A percentile compares a stretch with the other conserved stretches of the same genome.
These are phyloP conservation scores for Tricholaema leucomelas DNA, from an alignment of 2,113 vertebrate species.

Conservation along the genomic window DNA sequence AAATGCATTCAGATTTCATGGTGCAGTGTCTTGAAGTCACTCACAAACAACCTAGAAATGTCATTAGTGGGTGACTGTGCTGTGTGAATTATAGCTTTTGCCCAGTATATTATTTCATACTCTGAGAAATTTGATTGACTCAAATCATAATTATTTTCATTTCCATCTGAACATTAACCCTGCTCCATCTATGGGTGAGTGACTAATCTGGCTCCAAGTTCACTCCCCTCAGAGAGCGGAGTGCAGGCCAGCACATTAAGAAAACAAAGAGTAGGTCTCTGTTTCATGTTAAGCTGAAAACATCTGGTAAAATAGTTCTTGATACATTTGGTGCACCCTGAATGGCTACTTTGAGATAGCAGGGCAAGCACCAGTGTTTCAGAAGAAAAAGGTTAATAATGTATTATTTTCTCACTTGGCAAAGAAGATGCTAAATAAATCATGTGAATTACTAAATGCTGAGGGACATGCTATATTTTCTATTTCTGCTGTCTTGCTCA, in stretches of 20 bases:
- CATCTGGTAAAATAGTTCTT: conserved; percentile 7
- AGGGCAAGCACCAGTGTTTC: neutral
- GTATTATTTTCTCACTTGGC: conserved; percentile 30
- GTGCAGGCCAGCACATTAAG: neutral
- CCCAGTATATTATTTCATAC: conserved; percentile 42
- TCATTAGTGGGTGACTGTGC: conserved; percentile 32
- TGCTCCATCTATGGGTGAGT: neutral
- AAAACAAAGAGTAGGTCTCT: conserved; percentile 55
- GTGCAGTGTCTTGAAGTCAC: conserved; percentile 45
- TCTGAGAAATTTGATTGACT: conserved; percentile 57
- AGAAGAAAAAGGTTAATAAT: neutral
- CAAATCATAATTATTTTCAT: conserved; percentile 25
- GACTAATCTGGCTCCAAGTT: conserved; percentile 16
- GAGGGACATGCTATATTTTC: conserved; percentile 10
- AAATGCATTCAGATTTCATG: conserved; percentile 31
- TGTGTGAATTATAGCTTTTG: conserved; percentile 6
- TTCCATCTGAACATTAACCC: conserved; percentile 46
- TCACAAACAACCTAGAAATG: conserved; percentile 55
- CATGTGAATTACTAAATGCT: conserved; percentile 35
- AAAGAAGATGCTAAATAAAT: conserved; percentile 51
- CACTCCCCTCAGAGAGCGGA: neutral
- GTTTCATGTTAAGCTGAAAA: conserved; percentile 43
- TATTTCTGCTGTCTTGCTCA: conserved; percentile 17
- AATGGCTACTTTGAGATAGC: neutral
- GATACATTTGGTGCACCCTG: conserved; percentile 8